Conservation (phyloP, 92 coral and sea anemone genomes). For the Blastomussa wellsi region DNA sequence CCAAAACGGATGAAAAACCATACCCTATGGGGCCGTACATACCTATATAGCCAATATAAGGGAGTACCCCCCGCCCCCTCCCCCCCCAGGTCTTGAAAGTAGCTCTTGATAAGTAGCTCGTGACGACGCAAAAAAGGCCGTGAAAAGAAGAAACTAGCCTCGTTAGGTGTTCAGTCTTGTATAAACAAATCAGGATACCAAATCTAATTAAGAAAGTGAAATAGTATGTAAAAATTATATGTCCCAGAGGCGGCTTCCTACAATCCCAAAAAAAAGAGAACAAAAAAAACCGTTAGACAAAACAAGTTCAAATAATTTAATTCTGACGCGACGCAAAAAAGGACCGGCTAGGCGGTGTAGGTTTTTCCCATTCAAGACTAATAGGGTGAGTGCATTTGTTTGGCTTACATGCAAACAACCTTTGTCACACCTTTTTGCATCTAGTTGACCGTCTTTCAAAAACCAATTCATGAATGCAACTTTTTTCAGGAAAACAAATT, state of each 20-base stretch:
- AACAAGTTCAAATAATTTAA: neutral
- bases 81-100: too few species aligned
- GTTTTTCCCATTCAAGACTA: neutral
- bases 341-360: too few species aligned
- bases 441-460: neutral
- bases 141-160: too few species aligned
- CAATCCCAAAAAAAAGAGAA: too few species aligned
- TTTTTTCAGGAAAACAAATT: neutral
- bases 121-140: too few species aligned
- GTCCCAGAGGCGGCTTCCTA: neutral
- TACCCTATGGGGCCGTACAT: too few species aligned
- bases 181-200: neutral
- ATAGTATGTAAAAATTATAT: neutral
- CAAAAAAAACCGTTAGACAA: neutral
- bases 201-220: neutral
- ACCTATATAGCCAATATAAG: too few species aligned
- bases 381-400: neutral
- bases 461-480: neutral
- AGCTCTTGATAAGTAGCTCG: too few species aligned
- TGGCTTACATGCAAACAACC: neutral
- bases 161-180: neutral
- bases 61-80: too few species aligned
- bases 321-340: neutral
- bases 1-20: too few species aligned
- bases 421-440: neutral